Conservation (phyloP, 2,888 invertebrate genomes). For the Clostera curtula region DNA sequence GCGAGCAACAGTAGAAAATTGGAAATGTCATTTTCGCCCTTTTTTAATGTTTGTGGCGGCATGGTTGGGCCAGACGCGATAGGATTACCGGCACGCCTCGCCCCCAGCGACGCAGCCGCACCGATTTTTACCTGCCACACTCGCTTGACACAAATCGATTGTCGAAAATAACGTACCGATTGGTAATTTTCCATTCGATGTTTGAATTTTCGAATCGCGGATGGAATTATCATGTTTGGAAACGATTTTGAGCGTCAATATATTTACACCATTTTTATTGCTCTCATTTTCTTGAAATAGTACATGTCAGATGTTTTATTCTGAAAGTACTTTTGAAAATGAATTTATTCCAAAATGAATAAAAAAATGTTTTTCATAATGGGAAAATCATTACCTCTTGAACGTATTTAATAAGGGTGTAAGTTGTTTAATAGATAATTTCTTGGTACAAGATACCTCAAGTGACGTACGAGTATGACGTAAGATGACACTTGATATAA, state of each 20-base stretch:
- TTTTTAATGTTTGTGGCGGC: constrained; percentile 71
- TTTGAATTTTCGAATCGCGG: too few species aligned
- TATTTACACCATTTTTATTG: too few species aligned
- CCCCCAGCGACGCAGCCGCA: constrained; percentile 38
- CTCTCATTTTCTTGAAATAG: too few species aligned
- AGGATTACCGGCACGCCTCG: constrained; percentile 49
- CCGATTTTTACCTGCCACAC: constrained; percentile 46
- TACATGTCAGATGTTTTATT: too few species aligned
- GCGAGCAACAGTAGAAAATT: constrained; percentile 74
- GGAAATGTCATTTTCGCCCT: constrained; percentile 75
- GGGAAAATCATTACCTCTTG: neutral
- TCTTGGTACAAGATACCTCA: too few species aligned
- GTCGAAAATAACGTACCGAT: constrained; percentile 45
- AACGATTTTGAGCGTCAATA: too few species aligned
- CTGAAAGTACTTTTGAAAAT: too few species aligned
- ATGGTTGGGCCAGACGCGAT: constrained; percentile 41
- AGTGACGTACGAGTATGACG: too few species aligned
- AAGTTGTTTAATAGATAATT: too few species aligned
- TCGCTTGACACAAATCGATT: constrained; percentile 51
- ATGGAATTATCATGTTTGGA: too few species aligned
- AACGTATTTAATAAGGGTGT: too few species aligned
- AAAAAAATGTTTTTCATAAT: neutral
- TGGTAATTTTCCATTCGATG: constrained; percentile 40
- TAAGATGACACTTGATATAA: too few species aligned
- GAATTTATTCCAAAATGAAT: neutral